Percentiles rank a stretch among this genome's conserved stretches.
phyloP scores from a whole-genome alignment of 2,888 invertebrate species.

The Caenorhabditis plicata region DNA sequence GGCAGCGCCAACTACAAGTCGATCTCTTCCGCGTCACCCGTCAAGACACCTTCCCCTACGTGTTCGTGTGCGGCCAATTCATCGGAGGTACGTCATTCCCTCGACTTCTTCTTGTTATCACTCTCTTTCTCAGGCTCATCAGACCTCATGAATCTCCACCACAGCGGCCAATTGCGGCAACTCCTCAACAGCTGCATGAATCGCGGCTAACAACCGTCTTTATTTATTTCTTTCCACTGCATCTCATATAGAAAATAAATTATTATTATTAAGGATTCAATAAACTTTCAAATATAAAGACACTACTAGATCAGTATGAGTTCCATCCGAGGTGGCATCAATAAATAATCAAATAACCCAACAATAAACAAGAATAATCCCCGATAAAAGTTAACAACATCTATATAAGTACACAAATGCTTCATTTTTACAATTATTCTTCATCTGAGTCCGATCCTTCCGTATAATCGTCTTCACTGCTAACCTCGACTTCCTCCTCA shows the following conservation, averaged over 20 bases:
- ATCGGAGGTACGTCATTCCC: conserved; percentile 65
- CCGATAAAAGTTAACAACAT: not conserved
- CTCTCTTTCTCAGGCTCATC: conserved; percentile 62
- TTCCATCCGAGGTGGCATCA: not conserved
- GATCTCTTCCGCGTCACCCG: conserved; percentile 62
- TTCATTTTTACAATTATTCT: conserved; percentile 7
- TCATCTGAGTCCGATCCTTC: conserved; percentile 44
- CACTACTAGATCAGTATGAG: too few species aligned
- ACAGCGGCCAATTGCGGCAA: conserved; percentile 57
- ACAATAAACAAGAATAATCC: not conserved
- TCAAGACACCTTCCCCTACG: conserved; percentile 63
- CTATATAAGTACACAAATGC: not conserved
- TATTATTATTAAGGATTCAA: too few species aligned
- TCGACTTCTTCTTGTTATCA: conserved; percentile 64
- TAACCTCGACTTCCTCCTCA: conserved; percentile 27
- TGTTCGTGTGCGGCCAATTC: conserved; percentile 63
- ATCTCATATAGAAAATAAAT: not conserved
- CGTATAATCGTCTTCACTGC: conserved; percentile 45
- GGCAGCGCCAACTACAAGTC: conserved; percentile 64
- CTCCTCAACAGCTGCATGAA: conserved; percentile 51
- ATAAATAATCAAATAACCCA: not conserved
- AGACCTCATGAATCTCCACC: conserved; percentile 60
- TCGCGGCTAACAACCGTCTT: conserved; percentile 5
- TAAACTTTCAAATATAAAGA: too few species aligned
- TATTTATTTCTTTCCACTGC: not conserved